Evolutionary conservation across 1,140 invertebrate genomes (phyloP).

Genomic region (Drosophila saltans): DNA sequence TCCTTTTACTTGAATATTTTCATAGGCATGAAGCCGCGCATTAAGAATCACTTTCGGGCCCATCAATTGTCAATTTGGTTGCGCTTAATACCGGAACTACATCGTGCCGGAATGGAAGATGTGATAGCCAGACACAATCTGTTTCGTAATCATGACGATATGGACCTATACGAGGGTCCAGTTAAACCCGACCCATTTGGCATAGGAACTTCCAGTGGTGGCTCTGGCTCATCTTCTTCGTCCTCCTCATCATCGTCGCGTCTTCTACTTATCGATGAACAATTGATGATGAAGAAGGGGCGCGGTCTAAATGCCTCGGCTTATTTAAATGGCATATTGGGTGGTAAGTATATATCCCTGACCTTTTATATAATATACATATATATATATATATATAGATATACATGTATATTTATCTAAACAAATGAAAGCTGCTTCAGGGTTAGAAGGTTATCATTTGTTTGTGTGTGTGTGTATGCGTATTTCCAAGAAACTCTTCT

Average conservation of each 20-base stretch:
- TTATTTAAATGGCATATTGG: slow-evolving; percentile 79
- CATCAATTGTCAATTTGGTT: slow-evolving; percentile 97
- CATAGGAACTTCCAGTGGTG: slow-evolving; percentile 34
- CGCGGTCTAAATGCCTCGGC: slow-evolving; percentile 64
- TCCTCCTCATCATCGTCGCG: slow-evolving; percentile 78
- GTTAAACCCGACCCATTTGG: slow-evolving; percentile 90
- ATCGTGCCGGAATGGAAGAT: slow-evolving; percentile 94
- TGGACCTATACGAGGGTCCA: slow-evolving; percentile 91
- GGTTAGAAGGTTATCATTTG: slow-evolving; percentile 9
- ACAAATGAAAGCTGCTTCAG: slow-evolving; percentile 23
- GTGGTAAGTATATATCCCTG: slow-evolving; percentile 67
- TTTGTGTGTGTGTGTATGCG: neutral
- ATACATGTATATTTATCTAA: neutral
- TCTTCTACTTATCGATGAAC: slow-evolving; percentile 78
- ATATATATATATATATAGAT: no score
- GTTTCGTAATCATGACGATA: slow-evolving; percentile 92
- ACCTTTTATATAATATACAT: slow-evolving; percentile 1
- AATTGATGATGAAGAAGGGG: slow-evolving; percentile 76
- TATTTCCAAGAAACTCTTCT: slow-evolving; percentile 8
- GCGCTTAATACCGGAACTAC: slow-evolving; percentile 95
- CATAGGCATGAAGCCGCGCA: slow-evolving; percentile 93
- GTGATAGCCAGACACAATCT: slow-evolving; percentile 92
- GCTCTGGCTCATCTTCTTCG: slow-evolving; percentile 27
- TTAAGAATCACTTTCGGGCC: slow-evolving; percentile 96
- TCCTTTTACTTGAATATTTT: slow-evolving; percentile 22